Percentiles rank a stretch among this genome's conserved stretches.
phyloP scores from a whole-genome alignment of 1,140 invertebrate species.

The Panagrolaimus sp. region DNA sequence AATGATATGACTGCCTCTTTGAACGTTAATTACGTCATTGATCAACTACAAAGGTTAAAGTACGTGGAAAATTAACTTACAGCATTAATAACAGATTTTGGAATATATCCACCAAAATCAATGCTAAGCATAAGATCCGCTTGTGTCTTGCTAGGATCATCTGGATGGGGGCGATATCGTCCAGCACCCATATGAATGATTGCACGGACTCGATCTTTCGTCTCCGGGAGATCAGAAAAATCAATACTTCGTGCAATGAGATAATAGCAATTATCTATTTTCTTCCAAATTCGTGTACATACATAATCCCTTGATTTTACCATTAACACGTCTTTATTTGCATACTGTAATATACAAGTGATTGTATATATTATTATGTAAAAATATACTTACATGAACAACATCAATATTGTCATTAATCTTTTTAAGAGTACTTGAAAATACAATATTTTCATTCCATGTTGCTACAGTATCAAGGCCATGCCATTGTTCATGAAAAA shows the following conservation, averaged over 20 bases:
- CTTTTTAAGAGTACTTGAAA: not conserved
- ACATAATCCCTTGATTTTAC: conserved; percentile 4
- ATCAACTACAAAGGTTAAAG: too few species aligned
- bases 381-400: not conserved
- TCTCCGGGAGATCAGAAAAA: not conserved
- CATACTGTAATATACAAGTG: not conserved
- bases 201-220: not conserved
- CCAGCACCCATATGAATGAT: conserved; percentile 8
- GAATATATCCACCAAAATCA: conserved; percentile 1
- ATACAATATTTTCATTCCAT: conserved; percentile 7
- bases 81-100: not conserved
- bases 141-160: not conserved
- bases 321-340: not conserved
- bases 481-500: not conserved
- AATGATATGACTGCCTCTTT: too few species aligned
- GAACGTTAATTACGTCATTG: too few species aligned
- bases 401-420: not conserved
- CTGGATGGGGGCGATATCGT: not conserved
- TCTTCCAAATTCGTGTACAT: not conserved
- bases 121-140: conserved; percentile 1
- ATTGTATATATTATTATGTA: not conserved
- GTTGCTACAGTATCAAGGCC: not conserved
- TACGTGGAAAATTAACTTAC: too few species aligned
- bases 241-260: conserved; percentile 4
- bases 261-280: not conserved